Percentiles rank a stretch among this genome's conserved stretches.
phyloP scores from a whole-genome alignment of 2,113 vertebrate genomes.

The Tretioscincus oriximinensis region DNA sequence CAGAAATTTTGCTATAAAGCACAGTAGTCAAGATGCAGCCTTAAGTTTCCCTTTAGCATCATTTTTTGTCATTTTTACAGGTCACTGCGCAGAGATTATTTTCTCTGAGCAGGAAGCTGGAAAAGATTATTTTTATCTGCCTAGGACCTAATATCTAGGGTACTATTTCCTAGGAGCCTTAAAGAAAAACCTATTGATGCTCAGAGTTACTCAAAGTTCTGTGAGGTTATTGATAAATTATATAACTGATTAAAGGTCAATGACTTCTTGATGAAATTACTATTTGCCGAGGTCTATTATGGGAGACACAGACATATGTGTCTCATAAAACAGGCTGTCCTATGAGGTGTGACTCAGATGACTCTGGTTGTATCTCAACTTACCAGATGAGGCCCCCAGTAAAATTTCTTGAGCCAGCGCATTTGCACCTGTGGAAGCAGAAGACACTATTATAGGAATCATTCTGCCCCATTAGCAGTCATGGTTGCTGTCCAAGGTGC shows the following conservation, averaged over 20 bases:
- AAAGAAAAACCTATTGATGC: conserved; percentile 44
- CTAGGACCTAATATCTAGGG: conserved; percentile 41
- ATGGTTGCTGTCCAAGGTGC: too few species aligned
- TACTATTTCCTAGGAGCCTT: conserved; percentile 1
- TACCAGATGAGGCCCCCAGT: too few species aligned
- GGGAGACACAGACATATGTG: conserved; percentile 2
- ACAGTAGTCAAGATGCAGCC: too few species aligned
- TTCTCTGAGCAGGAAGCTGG: background rate
- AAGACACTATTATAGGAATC: too few species aligned
- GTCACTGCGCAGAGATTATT: conserved; percentile 4
- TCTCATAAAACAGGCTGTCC: conserved; percentile 51
- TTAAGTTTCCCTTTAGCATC: too few species aligned
- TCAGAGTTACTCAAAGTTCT: conserved; percentile 54
- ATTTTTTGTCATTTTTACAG: background rate
- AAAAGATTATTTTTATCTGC: background rate
- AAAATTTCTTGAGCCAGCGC: too few species aligned
- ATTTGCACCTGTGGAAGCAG: too few species aligned
- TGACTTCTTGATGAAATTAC: conserved; percentile 37
- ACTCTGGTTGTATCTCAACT: too few species aligned
- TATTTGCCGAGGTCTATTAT: background rate
- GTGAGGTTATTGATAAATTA: conserved; percentile 50
- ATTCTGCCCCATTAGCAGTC: too few species aligned
- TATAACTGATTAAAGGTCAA: conserved; percentile 31
- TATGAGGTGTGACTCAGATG: background rate
- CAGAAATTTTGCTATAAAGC: too few species aligned